Base-by-base conservation (phyloP, 2,888 invertebrate species). In the Volucella inflata region DNA sequence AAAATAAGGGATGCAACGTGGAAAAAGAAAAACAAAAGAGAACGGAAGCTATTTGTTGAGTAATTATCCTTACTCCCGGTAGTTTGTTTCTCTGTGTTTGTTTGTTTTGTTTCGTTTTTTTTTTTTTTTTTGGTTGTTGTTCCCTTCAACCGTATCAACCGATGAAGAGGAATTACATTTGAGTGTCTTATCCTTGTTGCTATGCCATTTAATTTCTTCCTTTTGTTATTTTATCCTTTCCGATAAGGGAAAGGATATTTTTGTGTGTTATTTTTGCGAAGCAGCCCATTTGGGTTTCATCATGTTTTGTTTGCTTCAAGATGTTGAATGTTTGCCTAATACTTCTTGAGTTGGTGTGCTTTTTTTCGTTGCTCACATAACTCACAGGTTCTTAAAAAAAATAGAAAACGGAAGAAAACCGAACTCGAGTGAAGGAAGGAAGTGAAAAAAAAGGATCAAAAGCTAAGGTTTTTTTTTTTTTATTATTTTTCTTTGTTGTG, bases 21-120 rank as follows among this genome's bases (percentile, higher is more conserved):
- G 8, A 30, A 40, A 38, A 72, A 77, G 65, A 75, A 50, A 67
- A 67, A 50, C 70, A 70, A 79, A 65, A 36, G 57, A 36, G 57
- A 80, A 62, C 57, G 72, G 81, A 85, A 77, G 72, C 44, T 85
- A 81, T 85, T 85, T 85, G 81, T 72, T 68, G 67, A 81, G 85
- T 85, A 81, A 85, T 85, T 85, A 85, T 81, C 76, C 76, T 30
- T 72, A 57, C 62, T 42, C 53, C 51, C 10, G 67, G 68, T 68
- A 57, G 9, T 44, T 68, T 42, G 8, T 4, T 44, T 14, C 16
- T 17, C 11, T 60, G 12, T 8, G 55, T 36, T 76, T 77, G 21
- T 62, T 38, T 57, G 51, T 53, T 21, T 10, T 21, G 38, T 21
- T 46, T n/a, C n/a, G n/a, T n/a, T n/a, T n/a, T n/a, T n/a, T n/a